These are phyloP conservation scores for Alethe castanea DNA, from an alignment of 2,113 vertebrate genomes.

Conservation along the genomic window DNA sequence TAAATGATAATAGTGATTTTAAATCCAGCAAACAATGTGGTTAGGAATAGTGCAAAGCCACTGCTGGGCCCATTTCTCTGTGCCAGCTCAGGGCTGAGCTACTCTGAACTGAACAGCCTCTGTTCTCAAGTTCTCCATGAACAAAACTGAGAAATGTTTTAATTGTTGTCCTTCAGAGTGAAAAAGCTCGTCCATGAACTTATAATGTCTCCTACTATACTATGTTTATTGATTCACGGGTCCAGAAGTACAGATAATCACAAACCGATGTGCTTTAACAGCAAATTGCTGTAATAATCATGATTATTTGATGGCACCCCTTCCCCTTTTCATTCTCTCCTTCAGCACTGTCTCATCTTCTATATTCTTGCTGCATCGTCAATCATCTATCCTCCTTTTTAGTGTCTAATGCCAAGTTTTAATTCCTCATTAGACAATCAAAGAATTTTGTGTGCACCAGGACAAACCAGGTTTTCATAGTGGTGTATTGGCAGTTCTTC, in stretches of 20 bases:
- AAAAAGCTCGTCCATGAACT: neutral
- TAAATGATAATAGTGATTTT: neutral
- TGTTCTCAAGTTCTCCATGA: neutral
- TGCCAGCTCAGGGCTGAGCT: neutral
- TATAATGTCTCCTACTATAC: neutral
- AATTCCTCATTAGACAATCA: neutral
- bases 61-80: neutral
- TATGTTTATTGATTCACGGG: neutral
- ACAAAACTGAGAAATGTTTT: neutral
- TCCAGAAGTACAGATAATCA: neutral
- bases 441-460: neutral
- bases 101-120: neutral
- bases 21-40: neutral
- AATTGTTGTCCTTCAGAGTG: neutral
- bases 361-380: accelerated
- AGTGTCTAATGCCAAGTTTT: neutral
- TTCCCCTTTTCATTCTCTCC: neutral
- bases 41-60: neutral
- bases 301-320: neutral
- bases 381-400: neutral
- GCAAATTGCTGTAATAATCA: neutral
- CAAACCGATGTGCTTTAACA: neutral
- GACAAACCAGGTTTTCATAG: neutral
- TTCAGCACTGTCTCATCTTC: neutral
- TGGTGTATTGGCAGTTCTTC: neutral